A percentile compares a stretch with the other conserved stretches of the same genome.
Evolutionary conservation across 2,888 invertebrate species (phyloP).

Genomic region (Spatulosminthurus flaviceps): DNA sequence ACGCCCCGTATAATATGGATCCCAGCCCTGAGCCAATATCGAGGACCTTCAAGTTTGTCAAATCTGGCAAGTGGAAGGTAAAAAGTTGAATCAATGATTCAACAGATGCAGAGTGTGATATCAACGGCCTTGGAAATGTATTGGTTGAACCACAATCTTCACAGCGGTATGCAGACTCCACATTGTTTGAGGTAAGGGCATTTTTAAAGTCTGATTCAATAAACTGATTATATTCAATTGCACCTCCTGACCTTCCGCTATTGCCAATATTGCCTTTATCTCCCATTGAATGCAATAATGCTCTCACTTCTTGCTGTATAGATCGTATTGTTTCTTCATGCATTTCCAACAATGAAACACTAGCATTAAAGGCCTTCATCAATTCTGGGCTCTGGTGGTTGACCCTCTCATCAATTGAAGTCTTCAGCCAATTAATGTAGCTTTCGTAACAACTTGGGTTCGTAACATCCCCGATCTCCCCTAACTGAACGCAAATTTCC

Average conservation of each 20-base stretch:
- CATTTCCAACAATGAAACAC: conserved; percentile 1
- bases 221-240: conserved; percentile 28
- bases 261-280: background rate
- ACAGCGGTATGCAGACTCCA: conserved; percentile 11
- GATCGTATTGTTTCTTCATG: background rate
- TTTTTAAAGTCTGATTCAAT: background rate
- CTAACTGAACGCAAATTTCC: conserved; percentile 12
- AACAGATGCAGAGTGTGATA: conserved; percentile 42
- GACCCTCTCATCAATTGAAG: background rate
- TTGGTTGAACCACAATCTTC: conserved; percentile 22
- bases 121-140: background rate
- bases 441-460: background rate
- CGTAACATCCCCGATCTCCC: background rate
- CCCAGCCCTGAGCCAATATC: conserved; percentile 41
- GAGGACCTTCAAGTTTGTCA: background rate
- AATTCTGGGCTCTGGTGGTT: background rate
- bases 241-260: background rate
- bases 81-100: conserved; percentile 42
- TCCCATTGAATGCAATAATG: background rate
- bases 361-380: background rate
- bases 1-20: conserved; percentile 31
- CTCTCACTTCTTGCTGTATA: background rate
- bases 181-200: background rate
- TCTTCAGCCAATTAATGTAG: background rate
- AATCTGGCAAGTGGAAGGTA: conserved; percentile 22